A percentile compares a stretch with the other conserved stretches of the same genome.
Conservation (phyloP, 2,797 vertebrate genomes). For the Acridotheres tristis region DNA sequence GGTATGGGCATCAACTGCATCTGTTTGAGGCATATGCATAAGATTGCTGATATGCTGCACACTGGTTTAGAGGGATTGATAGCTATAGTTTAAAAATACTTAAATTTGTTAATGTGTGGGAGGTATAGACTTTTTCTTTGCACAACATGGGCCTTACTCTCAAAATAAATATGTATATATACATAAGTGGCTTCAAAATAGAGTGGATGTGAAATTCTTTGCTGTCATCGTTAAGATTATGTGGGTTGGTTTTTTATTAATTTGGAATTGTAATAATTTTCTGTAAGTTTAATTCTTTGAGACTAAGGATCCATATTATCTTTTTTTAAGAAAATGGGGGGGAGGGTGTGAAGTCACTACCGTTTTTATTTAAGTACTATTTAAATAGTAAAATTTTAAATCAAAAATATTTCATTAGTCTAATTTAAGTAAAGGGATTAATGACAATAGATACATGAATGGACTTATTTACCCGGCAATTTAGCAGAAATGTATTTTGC, state of each 20-base stretch:
- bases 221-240: not conserved
- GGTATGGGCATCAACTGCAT: slow-evolving; percentile 89
- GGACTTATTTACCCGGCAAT: not conserved
- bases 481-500: not conserved
- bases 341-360: not conserved
- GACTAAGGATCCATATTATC: slow-evolving; percentile 60
- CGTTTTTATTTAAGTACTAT: not conserved
- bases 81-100: slow-evolving; percentile 47
- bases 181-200: slow-evolving; percentile 47
- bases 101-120: slow-evolving; percentile 45
- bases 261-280: slow-evolving; percentile 30
- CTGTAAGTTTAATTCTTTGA: slow-evolving; percentile 51
- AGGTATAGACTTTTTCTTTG: slow-evolving; percentile 55
- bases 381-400: not conserved
- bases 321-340: not conserved
- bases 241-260: not conserved
- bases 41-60: slow-evolving; percentile 79
- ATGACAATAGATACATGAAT: not conserved
- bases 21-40: slow-evolving; percentile 83
- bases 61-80: slow-evolving; percentile 71
- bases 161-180: not conserved
- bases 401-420: not conserved
- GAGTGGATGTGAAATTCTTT: slow-evolving; percentile 3
- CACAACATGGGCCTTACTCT: slow-evolving; percentile 69
- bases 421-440: not conserved